These are phyloP conservation scores for Microtus oregoni DNA, from an alignment of 2,113 vertebrate genomes.

Conservation along the genomic window DNA sequence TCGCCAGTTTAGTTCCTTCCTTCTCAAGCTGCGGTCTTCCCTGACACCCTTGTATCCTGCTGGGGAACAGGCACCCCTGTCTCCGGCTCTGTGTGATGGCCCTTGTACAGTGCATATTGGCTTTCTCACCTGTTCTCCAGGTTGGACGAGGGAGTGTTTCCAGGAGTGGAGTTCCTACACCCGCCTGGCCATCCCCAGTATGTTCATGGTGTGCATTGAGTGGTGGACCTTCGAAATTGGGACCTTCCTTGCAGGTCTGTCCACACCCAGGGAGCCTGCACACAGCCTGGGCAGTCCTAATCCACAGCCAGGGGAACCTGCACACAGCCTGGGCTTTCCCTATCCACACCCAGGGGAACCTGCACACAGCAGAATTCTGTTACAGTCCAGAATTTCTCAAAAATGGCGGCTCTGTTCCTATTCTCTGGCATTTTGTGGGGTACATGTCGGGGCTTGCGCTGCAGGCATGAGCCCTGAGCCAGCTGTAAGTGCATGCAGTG, in stretches of 20 bases:
- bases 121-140: constrained; percentile 78
- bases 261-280: not conserved
- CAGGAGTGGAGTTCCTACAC: constrained; percentile 93
- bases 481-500: not conserved
- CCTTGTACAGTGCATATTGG: not conserved
- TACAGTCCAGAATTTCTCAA: not conserved
- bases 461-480: not conserved
- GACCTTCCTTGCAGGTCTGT: constrained; percentile 91
- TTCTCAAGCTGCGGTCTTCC: not conserved
- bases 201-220: constrained; percentile 93
- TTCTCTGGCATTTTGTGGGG: not conserved
- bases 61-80: not conserved
- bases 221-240: constrained; percentile 96
- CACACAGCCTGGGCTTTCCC: accelerated
- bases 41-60: not conserved
- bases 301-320: not conserved
- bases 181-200: constrained; percentile 91
- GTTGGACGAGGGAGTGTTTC: constrained; percentile 92
- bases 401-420: not conserved
- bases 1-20: not conserved
- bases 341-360: not conserved
- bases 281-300: accelerated
- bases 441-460: not conserved
- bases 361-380: accelerated
- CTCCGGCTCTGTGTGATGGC: not conserved